These are phyloP conservation scores for Alligator sinensis DNA, from an alignment of 2,113 vertebrate species.

Conservation along the genomic window DNA sequence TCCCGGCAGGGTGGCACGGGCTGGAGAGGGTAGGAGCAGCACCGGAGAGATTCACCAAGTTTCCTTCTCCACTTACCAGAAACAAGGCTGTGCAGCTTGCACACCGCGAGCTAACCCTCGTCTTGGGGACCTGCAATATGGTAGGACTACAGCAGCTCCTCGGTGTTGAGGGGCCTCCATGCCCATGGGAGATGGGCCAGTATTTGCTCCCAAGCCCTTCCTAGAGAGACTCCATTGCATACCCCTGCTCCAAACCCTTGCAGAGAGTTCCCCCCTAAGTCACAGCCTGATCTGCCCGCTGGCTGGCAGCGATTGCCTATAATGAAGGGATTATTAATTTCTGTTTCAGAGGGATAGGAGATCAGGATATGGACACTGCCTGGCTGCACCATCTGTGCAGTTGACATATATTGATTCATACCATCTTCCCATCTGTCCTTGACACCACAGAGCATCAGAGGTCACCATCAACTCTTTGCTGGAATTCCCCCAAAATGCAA, in stretches of 20 bases:
- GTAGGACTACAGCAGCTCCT: background rate
- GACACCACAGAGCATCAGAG: constrained; percentile 77
- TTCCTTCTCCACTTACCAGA: background rate
- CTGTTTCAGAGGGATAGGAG: constrained; percentile 79
- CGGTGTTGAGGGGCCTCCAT: background rate
- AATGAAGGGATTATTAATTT: constrained; percentile 85
- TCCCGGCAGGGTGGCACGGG: background rate
- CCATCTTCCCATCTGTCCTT: constrained; percentile 86
- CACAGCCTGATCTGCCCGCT: constrained; percentile 70
- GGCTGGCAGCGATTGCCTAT: constrained; percentile 79
- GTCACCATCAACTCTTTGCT: constrained; percentile 79
- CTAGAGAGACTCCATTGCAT: background rate
- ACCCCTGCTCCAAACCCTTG: constrained; percentile 16
- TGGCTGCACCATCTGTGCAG: constrained; percentile 84
- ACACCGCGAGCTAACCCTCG: background rate
- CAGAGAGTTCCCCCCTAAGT: constrained; percentile 49
- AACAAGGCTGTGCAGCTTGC: background rate
- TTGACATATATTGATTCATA: constrained; percentile 84
- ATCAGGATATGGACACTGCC: constrained; percentile 81
- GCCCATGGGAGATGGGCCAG: background rate
- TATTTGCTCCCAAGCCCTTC: background rate
- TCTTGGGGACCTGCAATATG: background rate
- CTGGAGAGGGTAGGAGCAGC: background rate
- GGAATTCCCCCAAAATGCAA: constrained; percentile 75
- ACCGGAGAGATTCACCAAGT: background rate